A percentile compares a stretch with the other conserved stretches of the same genome.
phyloP scores from a whole-genome alignment of 1,140 invertebrate genomes.

The Drosophila teissieri region DNA sequence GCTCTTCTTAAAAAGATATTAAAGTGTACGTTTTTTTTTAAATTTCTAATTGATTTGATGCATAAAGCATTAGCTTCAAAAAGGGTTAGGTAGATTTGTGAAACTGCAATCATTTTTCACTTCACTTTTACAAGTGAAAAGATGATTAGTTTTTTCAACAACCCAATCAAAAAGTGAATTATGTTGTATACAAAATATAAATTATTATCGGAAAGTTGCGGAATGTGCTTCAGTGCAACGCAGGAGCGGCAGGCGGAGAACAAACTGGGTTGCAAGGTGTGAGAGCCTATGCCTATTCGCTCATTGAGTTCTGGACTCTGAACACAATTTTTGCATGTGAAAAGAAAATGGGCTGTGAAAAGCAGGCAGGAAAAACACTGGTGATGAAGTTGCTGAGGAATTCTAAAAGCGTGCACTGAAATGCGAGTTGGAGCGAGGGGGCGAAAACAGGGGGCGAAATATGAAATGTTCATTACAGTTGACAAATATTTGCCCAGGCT shows the following conservation, averaged over 20 bases:
- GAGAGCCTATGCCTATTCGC: conserved; percentile 31
- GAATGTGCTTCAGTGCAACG: background rate
- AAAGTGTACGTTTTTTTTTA: background rate
- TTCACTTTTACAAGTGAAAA: too few species aligned
- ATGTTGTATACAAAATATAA: too few species aligned
- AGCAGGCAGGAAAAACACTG: conserved; percentile 42
- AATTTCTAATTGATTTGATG: too few species aligned
- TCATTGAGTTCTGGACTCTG: conserved; percentile 67
- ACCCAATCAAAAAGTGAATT: too few species aligned
- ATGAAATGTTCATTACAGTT: conserved; percentile 84
- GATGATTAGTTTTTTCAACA: too few species aligned
- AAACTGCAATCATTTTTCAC: too few species aligned
- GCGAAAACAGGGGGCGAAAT: conserved; percentile 53
- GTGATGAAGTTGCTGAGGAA: conserved; percentile 42
- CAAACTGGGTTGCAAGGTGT: background rate
- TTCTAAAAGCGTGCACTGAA: conserved; percentile 30
- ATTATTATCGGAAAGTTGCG: background rate
- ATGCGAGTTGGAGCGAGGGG: conserved; percentile 2
- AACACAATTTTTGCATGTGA: conserved; percentile 64
- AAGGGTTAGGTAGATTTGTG: too few species aligned
- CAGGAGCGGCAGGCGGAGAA: background rate
- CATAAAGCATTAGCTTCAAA: too few species aligned
- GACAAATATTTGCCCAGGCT: conserved; percentile 78
- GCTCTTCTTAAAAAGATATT: background rate
- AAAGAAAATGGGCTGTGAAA: conserved; percentile 77